Evolutionary conservation across 2,888 invertebrate species (phyloP), one percentile per base, ranked within the genome.

Genomic region (Xestia rhomboidea): DNA sequence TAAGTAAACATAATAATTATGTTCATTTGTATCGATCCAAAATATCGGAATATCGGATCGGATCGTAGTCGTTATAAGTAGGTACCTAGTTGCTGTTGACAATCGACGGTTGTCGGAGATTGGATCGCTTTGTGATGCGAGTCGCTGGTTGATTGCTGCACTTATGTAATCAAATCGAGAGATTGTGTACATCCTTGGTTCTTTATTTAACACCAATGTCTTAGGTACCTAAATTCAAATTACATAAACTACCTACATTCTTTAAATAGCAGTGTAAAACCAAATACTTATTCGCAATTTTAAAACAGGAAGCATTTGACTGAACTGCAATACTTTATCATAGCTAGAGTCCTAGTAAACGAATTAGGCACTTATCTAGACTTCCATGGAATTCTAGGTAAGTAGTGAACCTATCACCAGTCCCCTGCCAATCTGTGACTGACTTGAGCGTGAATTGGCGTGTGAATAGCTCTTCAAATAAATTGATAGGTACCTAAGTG

Each of bases 101-200:
- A 44, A 74, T 46, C 24, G 77, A 41, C 51, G 27, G 63, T 66
- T 57, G 72, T 41, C 51, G 34, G 10, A 64, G 76, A 84, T 76
- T 76, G 49, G 68, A 15, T 38, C 70, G 70, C 63, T 68, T 73
- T 83, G 62, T 82, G 57, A 10, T 21, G 46, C 18, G 70, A 54
- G 15, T 51, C 18, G 5, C 24, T 60, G 67, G 49, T 51, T 49
- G 4, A 68, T 77, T 41, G 44, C 68, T 51, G 51, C 67, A 68
- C 21, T 68, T 44, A 68, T 66, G 38, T 46, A 63, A 67, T 81
- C 63, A 54, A 82, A 49, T 41, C 21, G 5, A 46, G 15, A 64
- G 41, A 64, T 64, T 54, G n/a, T 67, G 21, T 63, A 13, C 41
- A 41, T 64, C 64, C 54, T 80, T 49, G 66, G n/a, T 54, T 79